phyloP scores from a whole-genome alignment of 2,113 vertebrate genomes.

The Caracal caracal region DNA sequence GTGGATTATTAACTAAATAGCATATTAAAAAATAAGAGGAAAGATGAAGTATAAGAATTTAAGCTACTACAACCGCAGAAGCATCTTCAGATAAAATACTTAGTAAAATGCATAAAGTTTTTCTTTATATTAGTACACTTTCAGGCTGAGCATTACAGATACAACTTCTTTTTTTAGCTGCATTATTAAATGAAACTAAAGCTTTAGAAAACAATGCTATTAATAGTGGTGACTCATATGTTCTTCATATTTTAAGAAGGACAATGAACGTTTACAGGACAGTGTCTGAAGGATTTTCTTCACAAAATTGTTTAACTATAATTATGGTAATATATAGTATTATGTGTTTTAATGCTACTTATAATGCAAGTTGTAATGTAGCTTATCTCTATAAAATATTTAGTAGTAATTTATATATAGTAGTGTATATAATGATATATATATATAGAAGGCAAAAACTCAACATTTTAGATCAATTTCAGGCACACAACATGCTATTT shows the following conservation, averaged over 20 bases:
- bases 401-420: background rate
- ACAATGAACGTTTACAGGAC: background rate
- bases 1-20: background rate
- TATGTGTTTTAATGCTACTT: background rate
- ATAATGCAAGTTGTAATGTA: background rate
- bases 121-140: background rate
- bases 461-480: slow-evolving; percentile 34
- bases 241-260: slow-evolving; percentile 54
- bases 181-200: slow-evolving; percentile 48
- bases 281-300: slow-evolving; percentile 37
- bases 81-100: slow-evolving; percentile 48
- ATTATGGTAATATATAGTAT: background rate
- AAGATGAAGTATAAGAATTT: background rate
- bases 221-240: slow-evolving; percentile 24
- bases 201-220: slow-evolving; percentile 62
- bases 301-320: background rate
- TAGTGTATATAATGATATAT: background rate
- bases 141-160: background rate
- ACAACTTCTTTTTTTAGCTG: slow-evolving; percentile 35
- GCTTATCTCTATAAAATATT: background rate
- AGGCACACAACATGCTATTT: background rate
- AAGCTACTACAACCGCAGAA: background rate
- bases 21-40: background rate
- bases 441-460: background rate
- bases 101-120: slow-evolving; percentile 9